Conservation (phyloP, 2,797 vertebrate genomes). For the Oryzias sinensis region DNA sequence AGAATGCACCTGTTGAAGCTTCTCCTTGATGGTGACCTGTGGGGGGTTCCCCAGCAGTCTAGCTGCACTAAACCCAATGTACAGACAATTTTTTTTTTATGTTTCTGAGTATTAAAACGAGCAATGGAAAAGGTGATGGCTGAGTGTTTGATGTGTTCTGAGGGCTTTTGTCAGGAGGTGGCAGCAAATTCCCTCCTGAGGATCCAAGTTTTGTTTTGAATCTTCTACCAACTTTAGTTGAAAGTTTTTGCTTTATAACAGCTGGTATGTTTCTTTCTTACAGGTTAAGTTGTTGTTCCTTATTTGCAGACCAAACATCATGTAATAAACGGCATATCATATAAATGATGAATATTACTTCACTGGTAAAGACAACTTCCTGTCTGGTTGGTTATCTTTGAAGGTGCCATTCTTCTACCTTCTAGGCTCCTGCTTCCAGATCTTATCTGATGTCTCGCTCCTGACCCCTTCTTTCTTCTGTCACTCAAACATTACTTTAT, state of each 20-base stretch:
- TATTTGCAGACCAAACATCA: not conserved
- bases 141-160: not conserved
- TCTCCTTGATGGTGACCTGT: constrained; percentile 10
- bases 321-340: constrained; percentile 13
- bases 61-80: constrained; percentile 37
- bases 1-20: constrained; percentile 24
- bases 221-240: not conserved
- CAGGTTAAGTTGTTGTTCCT: not conserved
- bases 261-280: not conserved
- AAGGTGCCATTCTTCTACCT: constrained; percentile 10
- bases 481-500: constrained; percentile 57
- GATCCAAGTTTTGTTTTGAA: not conserved
- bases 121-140: not conserved
- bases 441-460: constrained; percentile 39
- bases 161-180: constrained; percentile 51
- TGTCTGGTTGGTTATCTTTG: constrained; percentile 39
- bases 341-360: constrained; percentile 16
- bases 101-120: constrained; percentile 42
- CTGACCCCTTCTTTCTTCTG: constrained; percentile 41
- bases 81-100: constrained; percentile 34
- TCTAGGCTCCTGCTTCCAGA: constrained; percentile 69
- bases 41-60: constrained; percentile 17
- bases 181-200: constrained; percentile 45
- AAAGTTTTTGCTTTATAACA: not conserved
- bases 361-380: constrained; percentile 17